phyloP scores from a whole-genome alignment of 2,113 vertebrate genomes.

The Mola mola region DNA sequence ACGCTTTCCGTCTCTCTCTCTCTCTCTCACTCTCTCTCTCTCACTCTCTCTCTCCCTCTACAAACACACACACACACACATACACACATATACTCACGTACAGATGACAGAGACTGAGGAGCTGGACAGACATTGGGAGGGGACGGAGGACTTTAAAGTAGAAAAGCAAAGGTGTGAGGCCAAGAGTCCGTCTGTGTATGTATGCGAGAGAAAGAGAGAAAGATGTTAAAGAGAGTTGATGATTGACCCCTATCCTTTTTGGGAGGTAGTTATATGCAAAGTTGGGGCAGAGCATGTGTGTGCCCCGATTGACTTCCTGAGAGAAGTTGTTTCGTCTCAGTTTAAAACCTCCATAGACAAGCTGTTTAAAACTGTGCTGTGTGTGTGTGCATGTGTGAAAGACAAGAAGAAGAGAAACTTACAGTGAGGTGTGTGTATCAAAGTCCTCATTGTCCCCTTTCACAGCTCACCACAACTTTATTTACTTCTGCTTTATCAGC shows the following conservation, averaged over 20 bases:
- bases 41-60: slow-evolving; percentile 39
- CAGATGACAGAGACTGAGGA: slow-evolving; percentile 48
- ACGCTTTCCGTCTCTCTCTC: slow-evolving; percentile 43
- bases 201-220: slow-evolving; percentile 26
- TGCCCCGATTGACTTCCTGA: slow-evolving; percentile 12
- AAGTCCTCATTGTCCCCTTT: slow-evolving; percentile 44
- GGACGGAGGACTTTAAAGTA: slow-evolving; percentile 11
- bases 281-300: slow-evolving; percentile 6
- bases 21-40: slow-evolving; percentile 13
- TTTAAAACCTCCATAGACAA: slow-evolving; percentile 16
- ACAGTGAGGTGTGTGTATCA: slow-evolving; percentile 15
- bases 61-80: slow-evolving; percentile 16
- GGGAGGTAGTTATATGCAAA: slow-evolving; percentile 43
- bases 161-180: slow-evolving; percentile 23
- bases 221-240: slow-evolving; percentile 61
- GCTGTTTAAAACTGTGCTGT: slow-evolving; percentile 23
- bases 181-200: slow-evolving; percentile 21
- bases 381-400: slow-evolving; percentile 14
- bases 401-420: background rate
- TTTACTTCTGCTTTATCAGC: slow-evolving; percentile 48
- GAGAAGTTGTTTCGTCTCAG: slow-evolving; percentile 48
- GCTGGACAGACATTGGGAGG: slow-evolving; percentile 26
- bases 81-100: slow-evolving; percentile 13
- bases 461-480: slow-evolving; percentile 53
- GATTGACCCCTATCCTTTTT: slow-evolving; percentile 57